Base-by-base conservation (phyloP, 2,797 vertebrate species). In the Chanos chanos region DNA sequence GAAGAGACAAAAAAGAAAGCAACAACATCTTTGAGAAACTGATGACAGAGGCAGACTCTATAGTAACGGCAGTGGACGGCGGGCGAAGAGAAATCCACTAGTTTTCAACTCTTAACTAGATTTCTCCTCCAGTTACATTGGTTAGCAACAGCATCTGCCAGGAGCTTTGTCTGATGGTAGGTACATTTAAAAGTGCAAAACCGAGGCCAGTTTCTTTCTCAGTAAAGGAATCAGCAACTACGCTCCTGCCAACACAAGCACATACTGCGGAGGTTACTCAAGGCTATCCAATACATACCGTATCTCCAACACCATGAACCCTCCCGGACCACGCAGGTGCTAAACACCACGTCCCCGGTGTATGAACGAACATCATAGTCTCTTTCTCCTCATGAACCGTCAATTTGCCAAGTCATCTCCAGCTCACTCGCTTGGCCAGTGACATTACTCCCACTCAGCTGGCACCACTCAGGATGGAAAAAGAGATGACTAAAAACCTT, bases 1-100 rank as follows among this genome's bases (percentile, higher is more conserved):
- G 87, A 86, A 86, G 81, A 86, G 72, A 61, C 59, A 66, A 41
- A 66, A 54, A 49, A 59, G 48, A 58, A 57, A 63, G 64, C 47
- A 56, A 61, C 39, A 64, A 54, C 44, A 54, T 44, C 45, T 55
- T 53, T 43, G 37, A 64, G 37, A 41, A 37, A 54, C 43, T 6
- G 39, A 50, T 48, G 15, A 57, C 50, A 48, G 45, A 30, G 30
- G 33, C 44, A 61, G 57, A 61, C 43, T 49, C 19, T 41, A 49
- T 41, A 31, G 56, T 27, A 44, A 51, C 53, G 49, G 40, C 31
- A 61, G 45, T 22, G n/a, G 58, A 39, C 52, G 57, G 51, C 59
- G 61, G 50, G n/a, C n/a, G n/a, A 66, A 28, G 64, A 54, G 58
- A 61, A 72, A 65, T 34, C 41, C n/a, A 13, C 30, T 10, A 5